These are phyloP conservation scores for Eristalis arbustorum DNA, from an alignment of 2,888 invertebrate genomes.

Conservation along the genomic window DNA sequence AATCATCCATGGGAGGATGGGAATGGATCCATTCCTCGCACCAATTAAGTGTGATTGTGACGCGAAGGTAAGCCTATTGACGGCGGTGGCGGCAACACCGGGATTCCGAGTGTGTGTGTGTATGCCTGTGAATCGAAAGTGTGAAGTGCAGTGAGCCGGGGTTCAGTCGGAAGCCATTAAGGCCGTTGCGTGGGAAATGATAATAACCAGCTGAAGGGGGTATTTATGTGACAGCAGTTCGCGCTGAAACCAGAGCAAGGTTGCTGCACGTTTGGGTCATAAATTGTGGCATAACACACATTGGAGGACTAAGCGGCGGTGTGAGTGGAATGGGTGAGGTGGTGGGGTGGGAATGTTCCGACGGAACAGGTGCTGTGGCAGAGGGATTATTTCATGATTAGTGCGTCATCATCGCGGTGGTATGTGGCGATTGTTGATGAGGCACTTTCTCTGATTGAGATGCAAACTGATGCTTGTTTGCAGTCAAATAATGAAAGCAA, in stretches of 20 bases:
- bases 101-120: not conserved
- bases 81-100: slow-evolving; percentile 6
- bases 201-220: slow-evolving; percentile 8
- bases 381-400: not conserved
- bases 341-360: not conserved
- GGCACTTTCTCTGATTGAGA: not conserved
- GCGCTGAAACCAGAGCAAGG: slow-evolving; percentile 18
- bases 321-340: not conserved
- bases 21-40: slow-evolving; percentile 11
- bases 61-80: not conserved
- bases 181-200: slow-evolving; percentile 37
- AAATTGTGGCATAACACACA: not conserved
- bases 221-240: slow-evolving; percentile 28
- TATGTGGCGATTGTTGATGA: not conserved
- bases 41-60: slow-evolving; percentile 53
- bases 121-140: slow-evolving; percentile 37
- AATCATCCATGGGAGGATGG: not conserved
- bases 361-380: not conserved
- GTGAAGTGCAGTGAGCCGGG: slow-evolving; percentile 29
- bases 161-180: slow-evolving; percentile 32
- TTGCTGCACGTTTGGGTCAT: slow-evolving; percentile 1
- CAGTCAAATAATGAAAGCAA: too few relatives aligned
- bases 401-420: not conserved
- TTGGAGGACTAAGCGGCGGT: not conserved
- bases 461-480: not conserved